Evolutionary conservation across 2,113 vertebrate genomes (phyloP).

Genomic region (Pelvicachromis taeniatus): DNA sequence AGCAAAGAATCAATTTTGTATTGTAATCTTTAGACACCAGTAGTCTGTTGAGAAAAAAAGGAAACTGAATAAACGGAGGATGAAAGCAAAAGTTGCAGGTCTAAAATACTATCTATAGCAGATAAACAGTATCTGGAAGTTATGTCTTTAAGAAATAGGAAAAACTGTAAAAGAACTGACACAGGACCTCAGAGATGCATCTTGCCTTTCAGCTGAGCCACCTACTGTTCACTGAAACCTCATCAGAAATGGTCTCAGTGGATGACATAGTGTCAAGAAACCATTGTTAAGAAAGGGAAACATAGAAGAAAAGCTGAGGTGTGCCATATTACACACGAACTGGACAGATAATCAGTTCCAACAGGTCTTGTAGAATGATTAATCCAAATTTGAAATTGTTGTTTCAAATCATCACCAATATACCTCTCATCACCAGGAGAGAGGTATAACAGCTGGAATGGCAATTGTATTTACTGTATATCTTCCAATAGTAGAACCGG

Average conservation of each 20-base stretch:
- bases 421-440: no score
- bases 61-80: not conserved
- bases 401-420: no score
- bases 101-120: not conserved
- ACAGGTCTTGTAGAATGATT: not conserved
- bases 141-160: not conserved
- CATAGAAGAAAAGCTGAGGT: not conserved
- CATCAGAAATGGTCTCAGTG: not conserved
- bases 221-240: not conserved
- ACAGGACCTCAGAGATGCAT: not conserved
- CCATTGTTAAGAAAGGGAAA: not conserved
- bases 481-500: no score
- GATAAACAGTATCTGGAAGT: not conserved
- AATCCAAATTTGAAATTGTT: not conserved
- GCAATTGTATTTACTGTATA: no score
- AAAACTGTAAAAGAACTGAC: not conserved
- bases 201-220: not conserved
- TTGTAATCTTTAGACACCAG: not conserved
- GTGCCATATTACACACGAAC: not conserved
- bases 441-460: no score
- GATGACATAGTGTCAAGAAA: not conserved
- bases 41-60: not conserved
- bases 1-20: not conserved
- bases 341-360: not conserved
- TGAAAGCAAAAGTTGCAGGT: not conserved